Percentiles rank a stretch among this genome's conserved stretches.
These are phyloP conservation scores for Speoplatyrhinus poulsoni DNA, from an alignment of 2,113 vertebrate species.

Conservation along the genomic window DNA sequence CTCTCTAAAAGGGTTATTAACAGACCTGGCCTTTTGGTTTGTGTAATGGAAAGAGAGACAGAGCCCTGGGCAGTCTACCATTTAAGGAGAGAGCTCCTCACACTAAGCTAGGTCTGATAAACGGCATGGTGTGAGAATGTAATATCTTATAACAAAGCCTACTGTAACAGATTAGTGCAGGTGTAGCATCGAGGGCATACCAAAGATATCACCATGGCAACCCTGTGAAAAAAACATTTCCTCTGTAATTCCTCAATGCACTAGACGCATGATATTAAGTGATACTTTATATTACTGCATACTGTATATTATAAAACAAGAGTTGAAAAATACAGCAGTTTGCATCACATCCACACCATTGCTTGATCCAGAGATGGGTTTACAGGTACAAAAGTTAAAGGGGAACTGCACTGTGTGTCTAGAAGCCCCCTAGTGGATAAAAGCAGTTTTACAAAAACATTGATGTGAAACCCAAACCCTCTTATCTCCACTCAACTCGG, in stretches of 20 bases:
- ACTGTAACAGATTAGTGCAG: conserved; percentile 21
- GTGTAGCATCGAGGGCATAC: conserved; percentile 10
- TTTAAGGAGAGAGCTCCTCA: conserved; percentile 73
- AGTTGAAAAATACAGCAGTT: neutral
- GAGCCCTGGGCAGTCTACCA: conserved; percentile 66
- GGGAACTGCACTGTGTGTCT: too few relatives aligned
- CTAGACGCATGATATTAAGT: neutral
- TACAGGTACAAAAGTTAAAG: neutral
- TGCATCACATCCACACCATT: neutral
- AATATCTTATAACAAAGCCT: conserved; percentile 31
- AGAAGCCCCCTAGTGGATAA: too few relatives aligned
- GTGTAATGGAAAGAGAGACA: conserved; percentile 58
- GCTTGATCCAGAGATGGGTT: neutral
- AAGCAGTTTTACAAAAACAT: too few relatives aligned
- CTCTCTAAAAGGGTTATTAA: conserved; percentile 57
- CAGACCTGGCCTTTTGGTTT: conserved; percentile 58
- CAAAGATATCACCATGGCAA: conserved; percentile 16
- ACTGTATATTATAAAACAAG: neutral
- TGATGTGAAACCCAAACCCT: too few relatives aligned
- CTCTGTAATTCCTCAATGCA: neutral
- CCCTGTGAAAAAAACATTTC: neutral
- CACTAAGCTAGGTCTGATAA: conserved; percentile 64
- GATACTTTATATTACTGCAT: neutral
- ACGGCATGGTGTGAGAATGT: conserved; percentile 21
- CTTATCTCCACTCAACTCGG: too few relatives aligned